Conservation (phyloP, 2,797 vertebrate genomes). For the Arrhamphus sclerolepis region DNA sequence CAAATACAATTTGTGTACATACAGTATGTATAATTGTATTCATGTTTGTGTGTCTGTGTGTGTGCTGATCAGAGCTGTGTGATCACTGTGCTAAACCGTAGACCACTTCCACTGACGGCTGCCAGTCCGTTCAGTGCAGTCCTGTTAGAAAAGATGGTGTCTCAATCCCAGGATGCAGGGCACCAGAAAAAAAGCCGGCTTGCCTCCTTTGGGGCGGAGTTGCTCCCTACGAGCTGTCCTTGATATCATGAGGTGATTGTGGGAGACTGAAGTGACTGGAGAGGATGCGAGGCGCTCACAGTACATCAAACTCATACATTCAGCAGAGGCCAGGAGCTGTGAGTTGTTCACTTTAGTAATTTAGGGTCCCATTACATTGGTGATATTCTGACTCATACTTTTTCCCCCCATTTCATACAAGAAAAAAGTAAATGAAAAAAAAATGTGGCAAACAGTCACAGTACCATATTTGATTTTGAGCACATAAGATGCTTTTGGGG, state of each 20-base stretch:
- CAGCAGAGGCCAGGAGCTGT: slow-evolving; percentile 58
- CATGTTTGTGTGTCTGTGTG: slow-evolving; percentile 54
- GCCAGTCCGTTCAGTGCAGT: slow-evolving; percentile 47
- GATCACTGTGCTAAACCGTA: slow-evolving; percentile 44
- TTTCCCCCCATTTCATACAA: slow-evolving; percentile 22
- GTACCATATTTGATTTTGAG: slow-evolving; percentile 54
- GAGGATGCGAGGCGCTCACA: slow-evolving; percentile 56
- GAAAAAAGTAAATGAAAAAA: slow-evolving; percentile 44
- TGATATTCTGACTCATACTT: slow-evolving; percentile 34
- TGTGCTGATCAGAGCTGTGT: slow-evolving; percentile 47
- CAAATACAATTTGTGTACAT: slow-evolving; percentile 77
- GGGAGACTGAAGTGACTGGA: slow-evolving; percentile 39
- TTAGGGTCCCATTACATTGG: slow-evolving; percentile 45
- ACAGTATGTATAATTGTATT: slow-evolving; percentile 53
- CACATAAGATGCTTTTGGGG: slow-evolving; percentile 18
- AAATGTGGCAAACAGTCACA: slow-evolving; percentile 65
- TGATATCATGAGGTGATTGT: slow-evolving; percentile 34
- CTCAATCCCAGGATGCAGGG: slow-evolving; percentile 27
- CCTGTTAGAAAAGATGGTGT: slow-evolving; percentile 48
- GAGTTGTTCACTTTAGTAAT: slow-evolving; percentile 45
- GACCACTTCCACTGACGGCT: slow-evolving; percentile 31
- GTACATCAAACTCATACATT: slow-evolving; percentile 69
- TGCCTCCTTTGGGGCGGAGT: slow-evolving; percentile 10
- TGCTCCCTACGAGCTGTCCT: slow-evolving; percentile 24
- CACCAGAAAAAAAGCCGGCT: slow-evolving; percentile 20